Conservation (phyloP, 2,797 vertebrate genomes). For the Octomys mimax region DNA sequence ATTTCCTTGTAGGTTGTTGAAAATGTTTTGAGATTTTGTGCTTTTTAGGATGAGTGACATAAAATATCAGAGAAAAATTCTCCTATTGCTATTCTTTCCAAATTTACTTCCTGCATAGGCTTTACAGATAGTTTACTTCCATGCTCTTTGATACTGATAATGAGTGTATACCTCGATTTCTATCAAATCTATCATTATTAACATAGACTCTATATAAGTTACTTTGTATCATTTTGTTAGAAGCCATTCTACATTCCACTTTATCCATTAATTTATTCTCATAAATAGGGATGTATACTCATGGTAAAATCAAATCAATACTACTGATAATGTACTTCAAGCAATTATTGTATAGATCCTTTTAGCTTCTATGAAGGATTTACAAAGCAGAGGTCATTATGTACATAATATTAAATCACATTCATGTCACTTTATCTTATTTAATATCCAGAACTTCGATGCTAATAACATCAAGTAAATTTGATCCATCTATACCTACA, state of each 20-base stretch:
- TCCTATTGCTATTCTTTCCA: not conserved
- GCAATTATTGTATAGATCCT: not conserved
- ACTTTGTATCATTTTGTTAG: not conserved
- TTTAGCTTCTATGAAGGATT: not conserved
- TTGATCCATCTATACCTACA: not conserved
- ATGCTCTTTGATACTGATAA: not conserved
- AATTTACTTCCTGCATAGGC: not conserved
- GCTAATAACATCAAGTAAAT: not conserved
- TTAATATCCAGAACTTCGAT: not conserved
- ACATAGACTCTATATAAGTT: not conserved
- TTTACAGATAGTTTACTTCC: not conserved
- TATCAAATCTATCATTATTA: not conserved
- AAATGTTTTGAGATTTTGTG: not conserved
- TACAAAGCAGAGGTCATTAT: not conserved
- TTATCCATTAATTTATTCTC: not conserved
- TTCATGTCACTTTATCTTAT: not conserved
- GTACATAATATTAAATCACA: not conserved
- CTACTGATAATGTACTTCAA: not conserved
- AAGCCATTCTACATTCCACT: not conserved
- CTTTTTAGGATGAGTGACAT: not conserved
- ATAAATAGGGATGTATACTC: not conserved
- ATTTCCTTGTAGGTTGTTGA: not conserved
- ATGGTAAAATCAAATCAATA: not conserved
- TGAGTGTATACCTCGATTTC: not conserved
- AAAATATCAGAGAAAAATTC: not conserved